phyloP scores from a whole-genome alignment of 2,888 invertebrate species.

The Choristoneura rosaceana region DNA sequence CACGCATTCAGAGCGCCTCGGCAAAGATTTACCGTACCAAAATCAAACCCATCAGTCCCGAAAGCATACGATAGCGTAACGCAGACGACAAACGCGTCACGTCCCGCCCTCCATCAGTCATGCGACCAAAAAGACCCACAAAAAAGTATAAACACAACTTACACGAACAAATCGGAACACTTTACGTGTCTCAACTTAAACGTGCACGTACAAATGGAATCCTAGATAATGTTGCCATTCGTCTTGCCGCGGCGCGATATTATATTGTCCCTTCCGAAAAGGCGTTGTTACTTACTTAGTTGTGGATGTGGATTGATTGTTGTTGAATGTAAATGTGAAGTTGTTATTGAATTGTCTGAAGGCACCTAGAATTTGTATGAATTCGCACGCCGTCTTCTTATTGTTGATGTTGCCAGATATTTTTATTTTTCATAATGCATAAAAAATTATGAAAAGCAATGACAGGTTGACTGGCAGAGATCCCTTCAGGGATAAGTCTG shows the following conservation, averaged over 20 bases:
- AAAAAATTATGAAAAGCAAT: no score
- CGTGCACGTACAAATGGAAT: slow-evolving; percentile 45
- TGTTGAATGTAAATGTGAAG: slow-evolving; percentile 37
- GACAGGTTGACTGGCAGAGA: no score
- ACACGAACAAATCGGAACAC: slow-evolving; percentile 44
- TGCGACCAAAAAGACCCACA: slow-evolving; percentile 34
- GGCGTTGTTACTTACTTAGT: slow-evolving; percentile 38
- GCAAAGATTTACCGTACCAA: not conserved
- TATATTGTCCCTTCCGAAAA: slow-evolving; percentile 46
- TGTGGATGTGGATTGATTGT: slow-evolving; percentile 37
- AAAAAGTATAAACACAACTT: slow-evolving; percentile 42
- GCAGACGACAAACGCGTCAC: slow-evolving; percentile 6
- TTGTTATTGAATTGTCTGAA: slow-evolving; percentile 10
- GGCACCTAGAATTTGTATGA: not conserved
- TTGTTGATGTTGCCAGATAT: not conserved
- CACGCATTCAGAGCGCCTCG: not conserved
- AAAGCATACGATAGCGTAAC: not conserved
- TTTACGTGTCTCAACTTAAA: slow-evolving; percentile 46
- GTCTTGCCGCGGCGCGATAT: slow-evolving; percentile 45
- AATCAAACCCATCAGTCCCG: not conserved
- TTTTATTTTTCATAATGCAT: no score
- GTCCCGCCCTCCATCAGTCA: slow-evolving; percentile 30
- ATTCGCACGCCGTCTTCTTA: not conserved
- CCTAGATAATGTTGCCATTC: slow-evolving; percentile 47
- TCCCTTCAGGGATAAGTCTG: no score